Percentiles rank a stretch among this genome's conserved stretches.
These are phyloP conservation scores for Halichoerus grypus DNA, from an alignment of 2,113 vertebrate species.

Conservation along the genomic window DNA sequence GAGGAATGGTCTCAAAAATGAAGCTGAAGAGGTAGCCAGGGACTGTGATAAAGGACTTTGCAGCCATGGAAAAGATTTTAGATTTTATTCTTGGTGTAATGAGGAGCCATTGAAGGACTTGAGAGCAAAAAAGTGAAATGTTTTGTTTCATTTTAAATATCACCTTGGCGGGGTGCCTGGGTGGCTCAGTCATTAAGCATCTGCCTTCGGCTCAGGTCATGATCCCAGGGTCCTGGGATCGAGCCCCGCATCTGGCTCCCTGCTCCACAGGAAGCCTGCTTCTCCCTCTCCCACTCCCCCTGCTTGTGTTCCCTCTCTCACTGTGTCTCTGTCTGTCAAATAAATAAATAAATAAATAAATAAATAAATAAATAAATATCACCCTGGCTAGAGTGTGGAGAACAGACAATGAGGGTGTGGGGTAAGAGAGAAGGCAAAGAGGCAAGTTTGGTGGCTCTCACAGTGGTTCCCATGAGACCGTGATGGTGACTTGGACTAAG, in stretches of 20 bases:
- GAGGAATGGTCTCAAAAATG: neutral
- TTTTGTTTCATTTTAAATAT: neutral
- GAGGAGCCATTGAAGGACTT: neutral
- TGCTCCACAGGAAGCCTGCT: too few species aligned
- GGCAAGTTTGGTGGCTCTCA: neutral
- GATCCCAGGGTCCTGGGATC: too few species aligned
- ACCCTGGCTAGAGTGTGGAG: too few species aligned
- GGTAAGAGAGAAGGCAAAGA: neutral
- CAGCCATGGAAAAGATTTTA: neutral
- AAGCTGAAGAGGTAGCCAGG: neutral
- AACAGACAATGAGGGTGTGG: neutral
- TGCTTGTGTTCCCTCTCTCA: too few species aligned
- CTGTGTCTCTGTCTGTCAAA: too few species aligned
- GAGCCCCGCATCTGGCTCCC: too few species aligned
- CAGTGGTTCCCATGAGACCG: neutral
- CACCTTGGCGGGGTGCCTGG: too few species aligned
- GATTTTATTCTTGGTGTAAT: neutral
- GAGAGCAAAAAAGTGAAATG: neutral
- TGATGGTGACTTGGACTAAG: neutral
- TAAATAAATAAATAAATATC: neutral
- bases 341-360: too few species aligned
- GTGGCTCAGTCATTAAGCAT: too few species aligned
- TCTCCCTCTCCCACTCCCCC: too few species aligned
- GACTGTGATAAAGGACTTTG: neutral
- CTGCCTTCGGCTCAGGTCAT: too few species aligned